Evolutionary conservation across 2,888 invertebrate species (phyloP).

Genomic region (Drosophila suboccidentalis): DNA sequence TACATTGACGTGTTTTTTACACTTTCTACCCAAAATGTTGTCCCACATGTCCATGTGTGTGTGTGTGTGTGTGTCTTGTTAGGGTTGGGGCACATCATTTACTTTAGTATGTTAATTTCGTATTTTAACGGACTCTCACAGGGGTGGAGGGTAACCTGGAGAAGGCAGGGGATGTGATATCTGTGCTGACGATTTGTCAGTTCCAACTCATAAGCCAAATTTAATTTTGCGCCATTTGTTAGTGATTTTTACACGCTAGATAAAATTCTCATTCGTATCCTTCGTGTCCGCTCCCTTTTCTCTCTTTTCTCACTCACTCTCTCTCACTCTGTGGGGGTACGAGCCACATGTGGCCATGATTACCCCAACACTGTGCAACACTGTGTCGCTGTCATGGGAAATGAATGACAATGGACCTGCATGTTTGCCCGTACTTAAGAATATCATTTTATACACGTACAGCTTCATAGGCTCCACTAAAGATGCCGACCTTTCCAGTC

Average conservation of each 20-base stretch:
- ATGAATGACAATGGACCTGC: conserved; percentile 27
- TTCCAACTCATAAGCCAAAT: conserved; percentile 84
- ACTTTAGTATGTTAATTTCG: conserved; percentile 74
- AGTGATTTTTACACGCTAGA: conserved; percentile 81
- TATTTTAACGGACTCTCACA: conserved; percentile 43
- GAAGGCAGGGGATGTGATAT: not conserved
- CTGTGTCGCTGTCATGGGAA: conserved; percentile 31
- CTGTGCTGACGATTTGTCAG: conserved; percentile 75
- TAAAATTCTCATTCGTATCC: conserved; percentile 65
- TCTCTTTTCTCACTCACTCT: not conserved
- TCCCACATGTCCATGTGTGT: not conserved
- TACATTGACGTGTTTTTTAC: conserved; percentile 35
- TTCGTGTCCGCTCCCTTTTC: not conserved
- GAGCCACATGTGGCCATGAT: conserved; percentile 43
- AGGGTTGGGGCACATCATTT: conserved; percentile 42
- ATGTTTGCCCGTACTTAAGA: conserved; percentile 29
- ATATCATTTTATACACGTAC: conserved; percentile 21
- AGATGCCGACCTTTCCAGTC: conserved; percentile 14
- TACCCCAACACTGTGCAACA: conserved; percentile 3
- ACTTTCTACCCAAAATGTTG: conserved; percentile 29
- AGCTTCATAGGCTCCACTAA: not conserved
- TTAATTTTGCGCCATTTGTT: conserved; percentile 84
- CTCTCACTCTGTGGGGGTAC: conserved; percentile 13
- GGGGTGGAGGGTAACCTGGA: too few relatives aligned
- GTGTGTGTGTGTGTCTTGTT: conserved; percentile 10